Evolutionary conservation across 1,140 invertebrate species (phyloP).

Genomic region (Drosophila lacertosa): DNA sequence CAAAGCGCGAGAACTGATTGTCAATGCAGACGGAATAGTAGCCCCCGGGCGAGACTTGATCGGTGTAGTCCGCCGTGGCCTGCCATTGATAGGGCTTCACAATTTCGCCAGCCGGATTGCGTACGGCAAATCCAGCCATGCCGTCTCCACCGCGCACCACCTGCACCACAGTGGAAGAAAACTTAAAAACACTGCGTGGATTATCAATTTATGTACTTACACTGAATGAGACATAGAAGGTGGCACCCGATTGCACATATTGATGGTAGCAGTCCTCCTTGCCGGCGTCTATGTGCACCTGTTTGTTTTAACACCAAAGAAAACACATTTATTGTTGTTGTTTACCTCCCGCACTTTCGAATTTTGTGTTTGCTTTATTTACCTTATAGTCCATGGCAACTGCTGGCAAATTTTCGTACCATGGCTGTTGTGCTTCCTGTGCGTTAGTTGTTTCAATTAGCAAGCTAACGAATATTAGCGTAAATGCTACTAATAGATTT

Average conservation of each 20-base stretch:
- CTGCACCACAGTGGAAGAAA: conserved; percentile 84
- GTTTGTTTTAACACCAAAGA: conserved; percentile 1
- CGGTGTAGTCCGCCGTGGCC: conserved; percentile 93
- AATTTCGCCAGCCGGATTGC: conserved; percentile 92
- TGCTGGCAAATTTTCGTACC: conserved; percentile 93
- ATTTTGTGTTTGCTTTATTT: background rate
- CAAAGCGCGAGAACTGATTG: conserved; percentile 96
- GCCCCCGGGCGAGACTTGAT: conserved; percentile 90
- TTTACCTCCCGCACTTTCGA: background rate
- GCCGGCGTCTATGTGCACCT: conserved; percentile 94
- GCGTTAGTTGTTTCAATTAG: conserved; percentile 43
- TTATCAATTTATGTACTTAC: conserved; percentile 84
- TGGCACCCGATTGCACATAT: conserved; percentile 95
- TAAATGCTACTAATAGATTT: conserved; percentile 50
- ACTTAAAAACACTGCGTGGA: background rate
- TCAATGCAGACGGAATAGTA: conserved; percentile 98
- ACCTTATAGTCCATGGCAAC: conserved; percentile 96
- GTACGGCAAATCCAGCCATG: conserved; percentile 95
- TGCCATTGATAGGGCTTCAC: conserved; percentile 96
- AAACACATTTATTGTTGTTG: conserved; percentile 18
- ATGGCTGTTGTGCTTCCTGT: conserved; percentile 83
- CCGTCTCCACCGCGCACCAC: conserved; percentile 95
- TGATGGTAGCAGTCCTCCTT: conserved; percentile 98
- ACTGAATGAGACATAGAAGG: conserved; percentile 96
- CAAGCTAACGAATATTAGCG: conserved; percentile 50